Percentiles rank a stretch among this genome's conserved stretches.
Conservation (phyloP, 2,797 vertebrate species). For the Premnoplex brunnescens region DNA sequence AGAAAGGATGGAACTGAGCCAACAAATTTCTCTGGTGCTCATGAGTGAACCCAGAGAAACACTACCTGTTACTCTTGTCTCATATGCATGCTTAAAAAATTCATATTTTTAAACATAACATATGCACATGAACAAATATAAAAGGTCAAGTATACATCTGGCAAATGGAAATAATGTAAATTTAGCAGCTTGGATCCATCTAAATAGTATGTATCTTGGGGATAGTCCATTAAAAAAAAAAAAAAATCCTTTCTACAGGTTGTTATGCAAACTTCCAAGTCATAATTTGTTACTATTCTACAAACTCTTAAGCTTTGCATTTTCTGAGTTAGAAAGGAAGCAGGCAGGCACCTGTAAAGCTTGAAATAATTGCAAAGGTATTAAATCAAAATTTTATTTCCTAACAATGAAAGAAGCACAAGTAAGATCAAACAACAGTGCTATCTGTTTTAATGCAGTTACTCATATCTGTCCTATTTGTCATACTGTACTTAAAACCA, state of each 20-base stretch:
- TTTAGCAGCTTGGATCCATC: neutral
- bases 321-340: neutral
- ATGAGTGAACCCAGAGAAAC: neutral
- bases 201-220: neutral
- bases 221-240: neutral
- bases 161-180: neutral
- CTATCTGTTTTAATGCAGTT: neutral
- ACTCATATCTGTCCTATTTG: neutral
- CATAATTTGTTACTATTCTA: neutral
- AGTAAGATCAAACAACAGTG: neutral
- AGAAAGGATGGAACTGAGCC: neutral
- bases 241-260: neutral
- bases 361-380: neutral
- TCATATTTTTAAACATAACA: neutral
- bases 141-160: slow-evolving; percentile 11
- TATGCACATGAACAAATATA: neutral
- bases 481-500: neutral
- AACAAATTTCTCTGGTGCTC: neutral
- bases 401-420: neutral
- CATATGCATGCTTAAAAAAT: neutral
- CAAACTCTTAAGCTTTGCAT: neutral
- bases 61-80: neutral
- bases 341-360: neutral
- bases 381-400: slow-evolving; percentile 2
- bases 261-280: neutral